Evolutionary conservation across 2,797 vertebrate species (phyloP), one percentile per base, ranked within the genome.

Genomic region (Cirrhinus mrigala): DNA sequence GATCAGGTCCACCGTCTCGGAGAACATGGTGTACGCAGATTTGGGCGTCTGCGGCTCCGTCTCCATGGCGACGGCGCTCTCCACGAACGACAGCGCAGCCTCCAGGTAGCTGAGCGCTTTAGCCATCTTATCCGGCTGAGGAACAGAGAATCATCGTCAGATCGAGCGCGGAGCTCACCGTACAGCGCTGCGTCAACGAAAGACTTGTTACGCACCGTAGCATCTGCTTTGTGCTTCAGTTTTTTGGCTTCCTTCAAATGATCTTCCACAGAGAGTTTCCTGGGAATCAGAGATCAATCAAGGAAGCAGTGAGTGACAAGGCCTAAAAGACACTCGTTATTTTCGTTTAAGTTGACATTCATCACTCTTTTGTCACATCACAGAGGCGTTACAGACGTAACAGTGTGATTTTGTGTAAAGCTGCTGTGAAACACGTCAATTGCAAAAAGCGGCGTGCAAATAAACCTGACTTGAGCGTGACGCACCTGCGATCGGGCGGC

Each of bases 201-300:
- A 86, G 44, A 85, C 90, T 86, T 33, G 12, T 46, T 69, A 77
- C 27, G 46, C 88, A 98, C 98, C 95, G 96, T 98, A 76, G 95
- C 94, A 78, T 99, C 98, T 15, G 98, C 98, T 93, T 96, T 97
- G 93, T 97, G 96, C 94, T 99, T 99, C 89, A 99, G 92, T 87
- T 89, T 97, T 91, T 97, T 98, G 82, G 98, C 98, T 92, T 98
- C 97, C 90, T 96, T 97, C 76, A 98, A 95, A 90, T 98, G 96
- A 91, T 97, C 93, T 87, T 98, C 97, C 22, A 96, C 92, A 40
- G 97, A 93, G 86, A 94, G 87, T 44, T 93, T 93, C 90, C 98
- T 99, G 90, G 85, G 76, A 70, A 50, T 66, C 50, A 80, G 64
- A 50, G 5, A 20, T 71, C 18, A 66, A 50, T 44, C 18, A 73